A percentile compares a stretch with the other conserved stretches of the same genome.
These are phyloP conservation scores for Pelosia muscerda DNA, from an alignment of 2,888 invertebrate species.

Conservation along the genomic window DNA sequence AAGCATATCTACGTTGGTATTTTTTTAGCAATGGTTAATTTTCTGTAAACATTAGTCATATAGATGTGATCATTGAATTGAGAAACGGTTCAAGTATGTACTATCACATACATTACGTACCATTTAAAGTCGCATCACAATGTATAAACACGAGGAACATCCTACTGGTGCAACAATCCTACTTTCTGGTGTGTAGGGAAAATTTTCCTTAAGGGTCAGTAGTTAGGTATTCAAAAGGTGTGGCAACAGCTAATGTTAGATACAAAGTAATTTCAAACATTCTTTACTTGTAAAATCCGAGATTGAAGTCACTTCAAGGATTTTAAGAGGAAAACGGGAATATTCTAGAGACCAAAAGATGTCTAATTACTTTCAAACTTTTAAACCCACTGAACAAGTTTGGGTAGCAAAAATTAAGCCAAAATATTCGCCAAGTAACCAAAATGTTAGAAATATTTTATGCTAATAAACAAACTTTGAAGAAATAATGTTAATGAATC, in stretches of 20 bases:
- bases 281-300: not conserved
- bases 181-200: not conserved
- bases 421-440: slow-evolving; percentile 8
- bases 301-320: not conserved
- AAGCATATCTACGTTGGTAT: too few species aligned
- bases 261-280: not conserved
- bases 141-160: too few species aligned
- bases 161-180: too few species aligned
- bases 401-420: slow-evolving; percentile 11
- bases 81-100: too few species aligned
- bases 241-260: not conserved
- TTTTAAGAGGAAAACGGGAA: not conserved
- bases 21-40: too few species aligned
- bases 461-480: slow-evolving; percentile 9
- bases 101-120: too few species aligned
- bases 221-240: not conserved
- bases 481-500: slow-evolving; percentile 6
- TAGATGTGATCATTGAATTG: too few species aligned
- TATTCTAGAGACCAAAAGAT: not conserved
- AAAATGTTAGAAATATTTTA: slow-evolving; percentile 11
- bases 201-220: not conserved
- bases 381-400: not conserved
- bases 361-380: slow-evolving; percentile 11
- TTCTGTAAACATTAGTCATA: too few species aligned
- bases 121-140: too few species aligned